phyloP scores from a whole-genome alignment of 2,113 vertebrate species.

The Orientallactaga bullata region DNA sequence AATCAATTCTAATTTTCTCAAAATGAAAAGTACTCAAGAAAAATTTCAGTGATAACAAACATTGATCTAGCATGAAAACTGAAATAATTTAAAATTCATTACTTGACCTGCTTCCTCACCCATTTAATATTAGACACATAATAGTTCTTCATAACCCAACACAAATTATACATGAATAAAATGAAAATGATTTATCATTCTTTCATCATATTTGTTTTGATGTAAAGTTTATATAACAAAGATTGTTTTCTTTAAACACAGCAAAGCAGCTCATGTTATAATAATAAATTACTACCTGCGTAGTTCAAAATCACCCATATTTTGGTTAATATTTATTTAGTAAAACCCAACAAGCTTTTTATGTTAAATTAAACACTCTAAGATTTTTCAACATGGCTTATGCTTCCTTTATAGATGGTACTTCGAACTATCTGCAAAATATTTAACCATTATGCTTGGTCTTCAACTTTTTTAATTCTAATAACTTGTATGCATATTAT shows the following conservation, averaged over 20 bases:
- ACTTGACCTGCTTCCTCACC: constrained; percentile 6
- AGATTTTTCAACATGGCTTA: constrained; percentile 24
- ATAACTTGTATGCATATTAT: background rate
- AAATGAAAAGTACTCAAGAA: constrained; percentile 72
- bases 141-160: constrained; percentile 22
- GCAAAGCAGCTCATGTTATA: background rate
- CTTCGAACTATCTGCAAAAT: constrained; percentile 38
- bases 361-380: constrained; percentile 15
- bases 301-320: constrained; percentile 48
- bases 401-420: background rate
- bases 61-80: constrained; percentile 68
- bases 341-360: constrained; percentile 41
- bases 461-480: background rate
- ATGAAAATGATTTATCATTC: constrained; percentile 12
- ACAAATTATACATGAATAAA: constrained; percentile 27
- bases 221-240: background rate
- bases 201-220: background rate
- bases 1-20: constrained; percentile 80
- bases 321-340: constrained; percentile 45
- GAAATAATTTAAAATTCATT: constrained; percentile 74
- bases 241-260: background rate
- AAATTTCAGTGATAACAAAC: constrained; percentile 64
- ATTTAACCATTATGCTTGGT: constrained; percentile 15
- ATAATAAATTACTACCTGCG: constrained; percentile 52
- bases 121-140: constrained; percentile 52